Percentiles rank a stretch among this genome's conserved stretches.
Conservation (phyloP, 2,888 invertebrate species). For the Meliscaeva auricollis region DNA sequence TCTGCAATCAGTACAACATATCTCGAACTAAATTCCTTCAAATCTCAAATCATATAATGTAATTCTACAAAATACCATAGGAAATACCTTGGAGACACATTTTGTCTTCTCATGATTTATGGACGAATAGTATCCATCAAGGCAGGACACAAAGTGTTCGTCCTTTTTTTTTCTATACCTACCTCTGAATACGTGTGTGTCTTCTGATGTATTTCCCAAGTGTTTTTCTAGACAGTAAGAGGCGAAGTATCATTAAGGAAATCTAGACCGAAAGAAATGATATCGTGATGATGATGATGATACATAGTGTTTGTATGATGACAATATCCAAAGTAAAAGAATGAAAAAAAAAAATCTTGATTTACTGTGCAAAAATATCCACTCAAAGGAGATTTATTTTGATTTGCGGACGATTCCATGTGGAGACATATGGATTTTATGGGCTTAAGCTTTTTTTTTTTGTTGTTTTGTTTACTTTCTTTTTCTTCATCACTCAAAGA, state of each 20-base stretch:
- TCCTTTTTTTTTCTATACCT: background rate
- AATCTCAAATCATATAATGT: background rate
- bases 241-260: conserved; percentile 21
- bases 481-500: conserved; percentile 4
- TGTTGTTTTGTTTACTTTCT: background rate
- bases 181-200: background rate
- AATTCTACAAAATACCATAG: background rate
- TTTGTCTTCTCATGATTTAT: conserved; percentile 13
- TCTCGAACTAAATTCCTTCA: background rate
- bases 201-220: background rate
- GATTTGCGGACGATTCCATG: conserved; percentile 30
- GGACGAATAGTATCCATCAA: conserved; percentile 10
- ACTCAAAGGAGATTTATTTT: conserved; percentile 36
- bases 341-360: conserved; percentile 17
- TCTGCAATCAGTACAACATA: background rate
- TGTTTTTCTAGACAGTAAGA: background rate
- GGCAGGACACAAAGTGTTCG: background rate
- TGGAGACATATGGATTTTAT: conserved; percentile 25
- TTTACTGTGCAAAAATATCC: conserved; percentile 26
- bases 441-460: background rate
- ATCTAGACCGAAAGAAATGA: conserved; percentile 17
- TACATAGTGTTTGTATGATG: conserved; percentile 14
- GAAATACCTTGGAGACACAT: conserved; percentile 11
- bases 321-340: background rate
- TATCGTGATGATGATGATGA: conserved; percentile 14